These are phyloP conservation scores for Psittacula cyanocephala DNA, from an alignment of 2,113 vertebrate species.

Conservation along the genomic window DNA sequence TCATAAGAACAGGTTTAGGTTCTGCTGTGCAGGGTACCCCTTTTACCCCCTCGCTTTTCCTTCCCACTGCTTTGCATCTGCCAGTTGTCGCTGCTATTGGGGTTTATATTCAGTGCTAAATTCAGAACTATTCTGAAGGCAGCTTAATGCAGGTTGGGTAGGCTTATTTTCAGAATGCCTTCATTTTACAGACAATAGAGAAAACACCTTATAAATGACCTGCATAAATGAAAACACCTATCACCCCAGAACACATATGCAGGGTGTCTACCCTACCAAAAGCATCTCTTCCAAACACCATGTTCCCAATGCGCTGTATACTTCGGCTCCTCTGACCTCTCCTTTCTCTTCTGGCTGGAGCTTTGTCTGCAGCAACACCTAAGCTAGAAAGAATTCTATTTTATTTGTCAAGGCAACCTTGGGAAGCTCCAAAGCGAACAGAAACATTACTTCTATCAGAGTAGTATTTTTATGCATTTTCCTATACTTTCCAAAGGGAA, in stretches of 20 bases:
- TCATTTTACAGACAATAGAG: background rate
- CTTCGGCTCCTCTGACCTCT: background rate
- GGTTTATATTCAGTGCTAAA: background rate
- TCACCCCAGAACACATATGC: background rate
- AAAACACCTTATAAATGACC: background rate
- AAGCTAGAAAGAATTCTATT: background rate
- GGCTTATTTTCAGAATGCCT: background rate
- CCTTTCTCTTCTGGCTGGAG: background rate
- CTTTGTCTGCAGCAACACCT: background rate
- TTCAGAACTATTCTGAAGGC: background rate
- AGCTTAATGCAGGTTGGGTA: background rate
- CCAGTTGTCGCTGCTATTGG: background rate
- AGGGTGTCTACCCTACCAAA: background rate
- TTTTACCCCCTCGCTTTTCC: background rate
- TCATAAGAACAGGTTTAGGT: background rate
- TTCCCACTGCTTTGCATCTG: background rate
- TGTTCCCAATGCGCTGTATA: rapidly evolving
- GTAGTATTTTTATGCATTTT: background rate
- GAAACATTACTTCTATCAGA: background rate
- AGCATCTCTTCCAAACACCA: background rate
- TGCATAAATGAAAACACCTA: background rate
- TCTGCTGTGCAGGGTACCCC: background rate
- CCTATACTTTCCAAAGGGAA: background rate
- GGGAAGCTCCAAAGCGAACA: background rate
- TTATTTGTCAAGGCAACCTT: background rate